These are phyloP conservation scores for Monarcha castaneiventris DNA, from an alignment of 2,113 vertebrate genomes.

Conservation along the genomic window DNA sequence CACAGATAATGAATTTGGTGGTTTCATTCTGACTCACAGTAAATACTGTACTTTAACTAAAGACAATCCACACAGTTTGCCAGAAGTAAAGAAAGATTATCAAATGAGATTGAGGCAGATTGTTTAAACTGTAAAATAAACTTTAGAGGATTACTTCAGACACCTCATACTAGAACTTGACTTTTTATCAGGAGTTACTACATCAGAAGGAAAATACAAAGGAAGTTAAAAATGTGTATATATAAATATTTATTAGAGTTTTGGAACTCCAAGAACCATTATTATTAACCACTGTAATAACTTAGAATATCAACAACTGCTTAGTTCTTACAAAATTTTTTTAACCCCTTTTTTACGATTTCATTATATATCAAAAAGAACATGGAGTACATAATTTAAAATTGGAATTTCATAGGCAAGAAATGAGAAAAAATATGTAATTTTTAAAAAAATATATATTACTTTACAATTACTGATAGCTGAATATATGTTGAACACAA, in stretches of 20 bases:
- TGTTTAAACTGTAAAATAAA: neutral
- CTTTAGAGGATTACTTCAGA: neutral
- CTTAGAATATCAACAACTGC: neutral
- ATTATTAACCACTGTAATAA: neutral
- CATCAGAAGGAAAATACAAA: neutral
- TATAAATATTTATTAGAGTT: neutral
- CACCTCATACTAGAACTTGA: neutral
- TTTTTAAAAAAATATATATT: neutral
- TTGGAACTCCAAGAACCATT: neutral
- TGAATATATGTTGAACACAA: neutral
- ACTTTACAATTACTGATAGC: neutral
- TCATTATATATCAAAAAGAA: neutral
- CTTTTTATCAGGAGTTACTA: neutral
- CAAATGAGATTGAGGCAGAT: neutral
- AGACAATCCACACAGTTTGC: neutral
- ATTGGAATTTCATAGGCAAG: neutral
- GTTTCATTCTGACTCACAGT: neutral
- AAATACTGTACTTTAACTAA: neutral
- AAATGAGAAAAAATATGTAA: neutral
- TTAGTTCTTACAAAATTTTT: neutral
- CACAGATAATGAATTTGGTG: neutral
- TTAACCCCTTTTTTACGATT: neutral
- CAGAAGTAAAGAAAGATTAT: neutral
- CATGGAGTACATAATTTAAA: neutral
- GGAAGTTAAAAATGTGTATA: neutral